Evolutionary conservation across 1,140 invertebrate species (phyloP), one percentile per base, ranked within the genome.

Genomic region (Drosophila elegans): DNA sequence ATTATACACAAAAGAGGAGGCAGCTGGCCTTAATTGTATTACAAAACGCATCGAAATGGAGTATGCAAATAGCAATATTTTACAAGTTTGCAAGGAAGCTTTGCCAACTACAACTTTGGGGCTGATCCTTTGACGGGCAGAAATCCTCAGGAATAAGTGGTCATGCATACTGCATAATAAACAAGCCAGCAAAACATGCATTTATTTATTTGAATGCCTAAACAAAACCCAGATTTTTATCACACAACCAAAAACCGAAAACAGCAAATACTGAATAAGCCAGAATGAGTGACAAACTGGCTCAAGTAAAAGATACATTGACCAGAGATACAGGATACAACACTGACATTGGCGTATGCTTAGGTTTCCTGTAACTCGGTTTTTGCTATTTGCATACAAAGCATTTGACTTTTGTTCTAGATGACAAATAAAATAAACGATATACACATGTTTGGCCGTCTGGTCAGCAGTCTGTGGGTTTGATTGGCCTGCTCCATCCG

Each of bases 381-480:
- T 49, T 38, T 16, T 66, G 46, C 25, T 63, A 86, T 86, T 85
- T 85, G 82, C 82, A 88, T 86, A 82, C 60, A 88, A 75, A 61
- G 59, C 82, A 75, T 86, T 75, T 82, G 82, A 88, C 82, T 88
- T 88, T 86, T 68, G 82, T 76, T 83, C 73, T 67, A 88, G 66
- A 75, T 75, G 74, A 55, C 79, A 86, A 86, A 82, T 86, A 86
- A 86, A 88, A 86, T 82, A 88, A 88, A 88, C 78, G 59, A 76
- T 71, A 62, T 60, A 71, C 56, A 67, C 59, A 74, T 77, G 56
- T 66, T 55, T 32, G 73, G 55, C 63, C 64, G 77, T 60, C 56
- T 73, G 72, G 68, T 21, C 44, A 56, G 57, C 32, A 45, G 49
- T 34, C 48, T 69, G 60, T 66, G 73, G 49, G 39, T 60, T 77